Conservation (phyloP, 2,113 vertebrate genomes). For the Notechis scutatus region DNA sequence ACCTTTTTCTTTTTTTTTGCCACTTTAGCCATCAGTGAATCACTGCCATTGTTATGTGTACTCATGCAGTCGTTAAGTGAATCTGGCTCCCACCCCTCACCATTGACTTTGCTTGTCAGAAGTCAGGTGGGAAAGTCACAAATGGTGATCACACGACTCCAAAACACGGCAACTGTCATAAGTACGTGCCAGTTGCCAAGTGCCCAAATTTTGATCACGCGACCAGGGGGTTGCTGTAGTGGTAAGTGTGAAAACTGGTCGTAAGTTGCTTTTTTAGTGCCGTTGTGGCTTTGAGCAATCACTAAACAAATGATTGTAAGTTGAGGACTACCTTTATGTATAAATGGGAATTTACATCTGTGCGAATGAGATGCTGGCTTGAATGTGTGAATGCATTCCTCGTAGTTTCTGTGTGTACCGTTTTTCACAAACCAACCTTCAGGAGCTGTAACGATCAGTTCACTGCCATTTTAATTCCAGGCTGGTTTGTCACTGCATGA, state of each 20-base stretch:
- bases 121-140: background rate
- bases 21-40: background rate
- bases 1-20: background rate
- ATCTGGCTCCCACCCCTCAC: background rate
- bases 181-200: background rate
- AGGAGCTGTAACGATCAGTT: background rate
- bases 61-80: background rate
- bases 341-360: background rate
- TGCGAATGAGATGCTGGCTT: background rate
- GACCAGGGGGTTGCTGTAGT: background rate
- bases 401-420: background rate
- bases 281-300: background rate
- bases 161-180: background rate
- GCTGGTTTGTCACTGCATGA: background rate
- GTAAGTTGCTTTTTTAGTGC: background rate
- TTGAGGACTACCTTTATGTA: background rate
- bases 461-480: background rate
- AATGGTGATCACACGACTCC: background rate
- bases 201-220: background rate
- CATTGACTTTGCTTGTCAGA: background rate
- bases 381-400: background rate
- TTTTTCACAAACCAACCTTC: background rate
- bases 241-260: background rate
- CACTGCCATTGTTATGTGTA: background rate
- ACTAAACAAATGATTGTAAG: background rate